Evolutionary conservation across 53 echinoderm and acorn worm species (phyloP), one percentile per base, ranked within the genome.

Genomic region (Astropecten irregularis): DNA sequence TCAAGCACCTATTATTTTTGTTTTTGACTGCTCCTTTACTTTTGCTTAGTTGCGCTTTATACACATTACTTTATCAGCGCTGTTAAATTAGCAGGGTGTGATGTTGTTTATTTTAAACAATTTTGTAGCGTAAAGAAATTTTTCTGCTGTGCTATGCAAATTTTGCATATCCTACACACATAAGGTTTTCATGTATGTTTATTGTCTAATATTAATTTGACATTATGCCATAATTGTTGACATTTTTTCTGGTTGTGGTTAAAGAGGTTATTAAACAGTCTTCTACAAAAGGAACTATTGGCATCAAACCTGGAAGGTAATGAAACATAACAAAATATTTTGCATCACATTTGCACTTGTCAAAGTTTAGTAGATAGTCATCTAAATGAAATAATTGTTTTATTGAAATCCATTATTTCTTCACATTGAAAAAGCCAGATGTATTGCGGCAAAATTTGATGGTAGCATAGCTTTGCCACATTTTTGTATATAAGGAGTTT

Each of bases 41-140:
- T 58, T 58, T 8, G 26, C 3, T 29, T 26, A 5, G 7, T 58
- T 58, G 7, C 28, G 53, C 3, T 16, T 53, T 10, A 19, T 53
- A n/a, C n/a, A n/a, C n/a, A n/a, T 58, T 13, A 2, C 4, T 8
- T 58, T 58, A 14, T 35, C 22, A 4, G 65, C 65, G 38, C 65
- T 65, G n/a, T 18, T 13, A 10, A 37, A n/a, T 65, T 65, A 35
- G 39, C 65, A 65, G 65, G 65, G 65, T 65, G 37, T 65, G 11
- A 37, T 36, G n/a, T 18, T 37, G 35, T 58, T 14, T 37, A 36
- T 35, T 65, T 3, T 1, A 31, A 30, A 9, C 14, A 29, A 14
- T 7, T 58, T 58, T 28, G 59, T 58, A 26, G 54, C 54, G 25
- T 15, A 23, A 23, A 54, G 54, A 26, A n/a, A 8, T 58, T 29